phyloP scores from a whole-genome alignment of 2,797 vertebrate species.

The Myotis myotis region DNA sequence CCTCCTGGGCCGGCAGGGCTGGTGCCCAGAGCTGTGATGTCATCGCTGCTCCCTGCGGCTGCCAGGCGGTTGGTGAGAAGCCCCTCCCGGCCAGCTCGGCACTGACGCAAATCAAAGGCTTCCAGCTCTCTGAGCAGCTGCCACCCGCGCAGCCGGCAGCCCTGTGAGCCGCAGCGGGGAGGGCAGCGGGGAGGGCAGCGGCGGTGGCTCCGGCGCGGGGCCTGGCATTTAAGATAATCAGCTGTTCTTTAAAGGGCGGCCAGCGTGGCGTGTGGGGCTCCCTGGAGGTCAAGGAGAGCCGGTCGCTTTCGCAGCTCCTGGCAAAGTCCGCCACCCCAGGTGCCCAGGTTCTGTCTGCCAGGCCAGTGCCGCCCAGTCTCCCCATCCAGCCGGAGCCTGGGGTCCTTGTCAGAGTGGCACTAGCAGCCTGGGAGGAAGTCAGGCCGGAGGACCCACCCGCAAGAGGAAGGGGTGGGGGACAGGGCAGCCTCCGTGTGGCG shows the following conservation, averaged over 20 bases:
- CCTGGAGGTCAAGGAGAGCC: conserved; percentile 63
- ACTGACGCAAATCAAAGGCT: conserved; percentile 55
- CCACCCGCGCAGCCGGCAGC: conserved; percentile 8
- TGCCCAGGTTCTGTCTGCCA: not conserved
- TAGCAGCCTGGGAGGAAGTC: not conserved
- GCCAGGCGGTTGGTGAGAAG: conserved; percentile 50
- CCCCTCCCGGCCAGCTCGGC: conserved; percentile 34
- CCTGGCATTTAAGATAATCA: conserved; percentile 42
- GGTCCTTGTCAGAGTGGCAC: not conserved
- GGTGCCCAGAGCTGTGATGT: conserved; percentile 50
- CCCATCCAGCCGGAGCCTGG: accelerated
- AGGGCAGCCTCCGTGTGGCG: accelerated
- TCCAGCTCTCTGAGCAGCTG: conserved; percentile 27
- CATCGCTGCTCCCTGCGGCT: conserved; percentile 43
- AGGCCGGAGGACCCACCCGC: not conserved
- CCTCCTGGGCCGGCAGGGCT: not conserved
- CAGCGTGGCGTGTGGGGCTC: not conserved
- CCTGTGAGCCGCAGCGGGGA: not conserved
- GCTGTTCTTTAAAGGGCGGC: conserved; percentile 55
- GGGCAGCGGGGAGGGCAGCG: not conserved
- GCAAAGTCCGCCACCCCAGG: accelerated
- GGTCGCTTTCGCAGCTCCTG: accelerated
- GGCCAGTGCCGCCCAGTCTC: not conserved
- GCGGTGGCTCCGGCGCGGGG: not conserved
- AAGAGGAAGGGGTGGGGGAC: accelerated